Conservation (phyloP, 1,140 invertebrate species). For the Drosophila pandora region DNA sequence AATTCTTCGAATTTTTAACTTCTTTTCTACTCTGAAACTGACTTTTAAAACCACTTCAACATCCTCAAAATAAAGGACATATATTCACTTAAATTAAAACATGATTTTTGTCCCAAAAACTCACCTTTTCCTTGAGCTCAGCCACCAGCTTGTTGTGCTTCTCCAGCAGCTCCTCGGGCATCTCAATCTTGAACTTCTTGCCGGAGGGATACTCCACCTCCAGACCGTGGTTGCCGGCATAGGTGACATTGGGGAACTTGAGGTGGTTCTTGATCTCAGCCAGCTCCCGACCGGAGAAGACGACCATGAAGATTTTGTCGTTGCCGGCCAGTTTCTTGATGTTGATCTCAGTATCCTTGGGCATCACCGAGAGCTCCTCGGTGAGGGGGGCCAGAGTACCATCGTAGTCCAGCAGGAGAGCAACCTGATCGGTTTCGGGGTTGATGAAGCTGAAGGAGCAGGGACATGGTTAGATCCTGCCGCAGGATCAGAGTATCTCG, state of each 20-base stretch:
- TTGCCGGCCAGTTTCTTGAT: constrained; percentile 92
- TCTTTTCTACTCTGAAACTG: too few species aligned
- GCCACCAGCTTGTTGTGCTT: constrained; percentile 91
- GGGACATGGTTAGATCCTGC: constrained; percentile 2
- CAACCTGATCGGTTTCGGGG: constrained; percentile 84
- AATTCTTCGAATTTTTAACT: too few species aligned
- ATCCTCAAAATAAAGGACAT: too few species aligned
- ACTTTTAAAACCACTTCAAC: too few species aligned
- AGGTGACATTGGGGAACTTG: constrained; percentile 95
- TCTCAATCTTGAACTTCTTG: constrained; percentile 96
- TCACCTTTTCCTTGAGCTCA: constrained; percentile 91
- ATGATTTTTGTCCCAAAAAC: not conserved
- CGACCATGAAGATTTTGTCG: constrained; percentile 93
- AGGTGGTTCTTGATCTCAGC: constrained; percentile 95
- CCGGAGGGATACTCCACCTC: constrained; percentile 95
- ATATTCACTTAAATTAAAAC: too few species aligned
- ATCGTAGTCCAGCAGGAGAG: constrained; percentile 94
- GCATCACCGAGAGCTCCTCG: constrained; percentile 93
- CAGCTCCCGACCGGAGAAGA: constrained; percentile 93
- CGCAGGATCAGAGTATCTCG: not conserved
- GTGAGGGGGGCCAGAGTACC: constrained; percentile 95
- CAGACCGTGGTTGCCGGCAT: constrained; percentile 95
- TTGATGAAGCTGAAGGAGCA: constrained; percentile 66
- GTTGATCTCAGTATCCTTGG: constrained; percentile 92
- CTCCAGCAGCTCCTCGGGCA: constrained; percentile 92